Percentiles rank a stretch among this genome's conserved stretches.
These are phyloP conservation scores for Pachycephala philippinensis DNA, from an alignment of 2,113 vertebrate species.

Conservation along the genomic window DNA sequence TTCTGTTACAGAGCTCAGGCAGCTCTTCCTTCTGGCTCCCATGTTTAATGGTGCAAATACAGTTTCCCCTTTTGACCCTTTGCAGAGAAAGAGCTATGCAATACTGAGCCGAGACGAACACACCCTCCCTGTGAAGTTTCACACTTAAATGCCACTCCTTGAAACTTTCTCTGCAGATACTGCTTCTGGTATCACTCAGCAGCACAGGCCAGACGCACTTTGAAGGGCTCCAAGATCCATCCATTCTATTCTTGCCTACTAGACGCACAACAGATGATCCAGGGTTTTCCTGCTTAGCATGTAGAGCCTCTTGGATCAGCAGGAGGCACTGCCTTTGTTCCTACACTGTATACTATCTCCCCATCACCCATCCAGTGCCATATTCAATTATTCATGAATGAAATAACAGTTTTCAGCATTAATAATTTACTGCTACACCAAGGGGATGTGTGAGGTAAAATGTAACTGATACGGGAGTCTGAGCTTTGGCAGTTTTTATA, in stretches of 20 bases:
- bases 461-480: constrained; percentile 69
- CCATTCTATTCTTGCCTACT: background rate
- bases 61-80: background rate
- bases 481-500: constrained; percentile 72
- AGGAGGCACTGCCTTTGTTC: background rate
- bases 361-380: constrained; percentile 55
- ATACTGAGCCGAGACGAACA: background rate
- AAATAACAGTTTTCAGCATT: constrained; percentile 79
- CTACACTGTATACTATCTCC: constrained; percentile 9
- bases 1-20: background rate
- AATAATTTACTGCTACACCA: constrained; percentile 80
- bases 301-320: background rate
- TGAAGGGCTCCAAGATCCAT: background rate
- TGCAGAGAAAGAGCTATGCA: background rate
- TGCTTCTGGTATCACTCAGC: background rate
- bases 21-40: background rate
- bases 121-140: background rate
- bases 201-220: background rate
- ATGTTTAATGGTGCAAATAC: background rate
- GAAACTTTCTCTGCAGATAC: background rate
- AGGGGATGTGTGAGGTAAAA: constrained; percentile 67
- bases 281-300: background rate
- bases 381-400: constrained; percentile 83
- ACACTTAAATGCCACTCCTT: background rate
- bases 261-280: background rate